These are phyloP conservation scores for Aptenodytes forsteri DNA, from an alignment of 2,113 vertebrate species.

Conservation along the genomic window DNA sequence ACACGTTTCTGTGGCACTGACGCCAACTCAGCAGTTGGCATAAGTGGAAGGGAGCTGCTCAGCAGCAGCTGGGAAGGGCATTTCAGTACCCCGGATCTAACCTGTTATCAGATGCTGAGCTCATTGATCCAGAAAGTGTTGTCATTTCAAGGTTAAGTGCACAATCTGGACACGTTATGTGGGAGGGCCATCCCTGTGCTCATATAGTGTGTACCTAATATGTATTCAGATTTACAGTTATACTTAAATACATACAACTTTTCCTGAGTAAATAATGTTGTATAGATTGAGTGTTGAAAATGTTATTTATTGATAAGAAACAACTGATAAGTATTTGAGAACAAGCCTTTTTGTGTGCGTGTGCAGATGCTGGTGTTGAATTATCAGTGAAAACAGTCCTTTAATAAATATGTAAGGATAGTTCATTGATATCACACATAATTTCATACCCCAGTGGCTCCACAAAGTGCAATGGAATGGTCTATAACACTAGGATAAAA, in stretches of 20 bases:
- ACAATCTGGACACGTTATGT: background rate
- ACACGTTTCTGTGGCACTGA: background rate
- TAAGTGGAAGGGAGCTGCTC: background rate
- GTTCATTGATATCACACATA: background rate
- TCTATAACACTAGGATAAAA: background rate
- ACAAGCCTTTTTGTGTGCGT: too few species aligned
- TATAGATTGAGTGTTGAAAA: background rate
- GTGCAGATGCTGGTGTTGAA: background rate
- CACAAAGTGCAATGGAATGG: background rate
- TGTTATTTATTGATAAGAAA: background rate
- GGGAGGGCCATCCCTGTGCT: background rate
- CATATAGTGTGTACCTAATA: background rate
- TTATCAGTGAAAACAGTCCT: background rate
- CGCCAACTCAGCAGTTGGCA: background rate
- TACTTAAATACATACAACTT: accelerated
- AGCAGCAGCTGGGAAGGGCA: conserved; percentile 38
- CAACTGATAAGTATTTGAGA: background rate
- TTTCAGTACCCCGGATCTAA: background rate
- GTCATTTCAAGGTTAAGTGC: conserved; percentile 56
- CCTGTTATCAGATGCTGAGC: background rate
- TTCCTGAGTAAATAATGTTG: background rate
- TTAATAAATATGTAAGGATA: background rate
- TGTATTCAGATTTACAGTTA: background rate
- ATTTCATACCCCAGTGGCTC: background rate
- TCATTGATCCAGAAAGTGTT: conserved; percentile 23